These are phyloP conservation scores for Podotricha telesiphe DNA, from an alignment of 2,888 invertebrate genomes.

Conservation along the genomic window DNA sequence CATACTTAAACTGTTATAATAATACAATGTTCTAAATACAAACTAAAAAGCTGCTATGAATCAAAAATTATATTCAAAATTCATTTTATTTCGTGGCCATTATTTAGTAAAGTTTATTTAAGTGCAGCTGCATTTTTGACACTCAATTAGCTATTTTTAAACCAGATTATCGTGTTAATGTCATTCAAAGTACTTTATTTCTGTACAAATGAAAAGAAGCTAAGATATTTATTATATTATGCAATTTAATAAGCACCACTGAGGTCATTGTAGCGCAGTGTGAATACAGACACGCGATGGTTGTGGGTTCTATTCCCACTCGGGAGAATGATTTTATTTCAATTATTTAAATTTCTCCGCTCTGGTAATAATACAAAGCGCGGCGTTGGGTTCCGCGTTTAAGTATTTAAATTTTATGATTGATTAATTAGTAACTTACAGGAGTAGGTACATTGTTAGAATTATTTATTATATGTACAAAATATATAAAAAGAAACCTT, in stretches of 20 bases:
- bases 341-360: neutral
- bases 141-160: conserved; percentile 7
- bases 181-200: conserved; percentile 2
- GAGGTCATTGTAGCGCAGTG: too few species aligned
- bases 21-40: too few species aligned
- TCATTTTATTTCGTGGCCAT: neutral
- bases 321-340: neutral
- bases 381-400: too few species aligned
- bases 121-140: conserved; percentile 11
- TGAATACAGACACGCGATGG: too few species aligned
- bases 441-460: too few species aligned
- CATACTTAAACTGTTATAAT: too few species aligned
- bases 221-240: neutral
- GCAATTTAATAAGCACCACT: neutral
- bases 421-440: too few species aligned
- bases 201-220: neutral
- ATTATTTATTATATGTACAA: too few species aligned
- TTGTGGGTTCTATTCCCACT: neutral
- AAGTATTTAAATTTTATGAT: too few species aligned
- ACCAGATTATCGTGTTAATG: conserved; percentile 3
- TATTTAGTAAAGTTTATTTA: conserved; percentile 6
- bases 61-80: neutral
- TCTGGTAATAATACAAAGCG: too few species aligned
- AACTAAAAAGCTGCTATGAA: neutral
- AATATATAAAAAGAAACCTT: too few species aligned